Percentiles rank a stretch among this genome's conserved stretches.
Evolutionary conservation across 2,888 invertebrate genomes (phyloP).

Genomic region (Entomobrya proxima): DNA sequence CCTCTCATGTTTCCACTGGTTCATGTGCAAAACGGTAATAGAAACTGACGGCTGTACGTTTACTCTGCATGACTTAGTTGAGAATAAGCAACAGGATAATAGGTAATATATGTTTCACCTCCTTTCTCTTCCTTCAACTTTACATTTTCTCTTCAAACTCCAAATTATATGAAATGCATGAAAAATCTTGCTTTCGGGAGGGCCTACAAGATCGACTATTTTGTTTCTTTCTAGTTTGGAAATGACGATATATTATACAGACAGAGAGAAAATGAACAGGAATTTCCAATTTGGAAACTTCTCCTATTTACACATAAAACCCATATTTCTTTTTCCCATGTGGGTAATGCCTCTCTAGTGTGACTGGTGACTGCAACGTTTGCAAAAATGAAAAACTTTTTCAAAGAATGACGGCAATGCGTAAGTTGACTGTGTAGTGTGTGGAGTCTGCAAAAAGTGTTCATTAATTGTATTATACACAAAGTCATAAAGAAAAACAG

Average conservation of each 20-base stretch:
- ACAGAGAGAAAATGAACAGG: conserved; percentile 18
- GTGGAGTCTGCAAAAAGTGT: not conserved
- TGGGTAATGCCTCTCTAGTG: not conserved
- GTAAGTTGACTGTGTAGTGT: not conserved
- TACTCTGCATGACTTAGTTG: too few species aligned
- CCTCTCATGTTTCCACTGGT: not conserved
- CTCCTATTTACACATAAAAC: conserved; percentile 15
- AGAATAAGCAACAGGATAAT: too few species aligned
- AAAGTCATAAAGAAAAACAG: conserved; percentile 22
- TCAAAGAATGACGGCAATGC: not conserved
- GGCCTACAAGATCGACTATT: not conserved
- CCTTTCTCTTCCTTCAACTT: too few species aligned
- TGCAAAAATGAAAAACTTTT: conserved; percentile 17
- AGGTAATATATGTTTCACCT: too few species aligned
- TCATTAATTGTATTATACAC: not conserved
- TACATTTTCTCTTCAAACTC: too few species aligned
- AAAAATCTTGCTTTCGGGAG: not conserved
- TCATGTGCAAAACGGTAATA: too few species aligned
- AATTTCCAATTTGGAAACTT: conserved; percentile 39
- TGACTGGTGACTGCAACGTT: not conserved
- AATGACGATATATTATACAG: not conserved
- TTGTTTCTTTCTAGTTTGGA: not conserved
- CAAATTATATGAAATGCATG: too few species aligned
- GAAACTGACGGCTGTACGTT: too few species aligned
- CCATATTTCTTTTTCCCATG: conserved; percentile 15